Evolutionary conservation across 2,113 vertebrate species (phyloP).

Genomic region (Oriolus oriolus): DNA sequence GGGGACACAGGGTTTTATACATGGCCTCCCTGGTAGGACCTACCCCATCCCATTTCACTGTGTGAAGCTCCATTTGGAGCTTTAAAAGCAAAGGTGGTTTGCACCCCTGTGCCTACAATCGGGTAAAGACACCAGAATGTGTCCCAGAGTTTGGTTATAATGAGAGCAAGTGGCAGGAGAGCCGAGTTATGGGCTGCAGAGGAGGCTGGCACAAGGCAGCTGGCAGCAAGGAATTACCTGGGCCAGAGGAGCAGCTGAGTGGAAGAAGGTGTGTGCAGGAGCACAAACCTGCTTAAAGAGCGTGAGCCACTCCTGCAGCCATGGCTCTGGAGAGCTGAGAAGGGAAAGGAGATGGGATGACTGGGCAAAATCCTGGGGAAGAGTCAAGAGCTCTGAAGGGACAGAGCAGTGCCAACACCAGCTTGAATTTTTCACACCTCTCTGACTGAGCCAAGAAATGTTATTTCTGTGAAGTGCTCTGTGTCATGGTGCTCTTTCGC

Average conservation of each 20-base stretch:
- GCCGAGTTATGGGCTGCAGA: neutral
- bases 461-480: neutral
- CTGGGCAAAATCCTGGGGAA: neutral
- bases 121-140: neutral
- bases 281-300: neutral
- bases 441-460: neutral
- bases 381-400: neutral
- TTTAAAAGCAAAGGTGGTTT: neutral
- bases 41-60: neutral
- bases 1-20: neutral
- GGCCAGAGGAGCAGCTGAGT: neutral
- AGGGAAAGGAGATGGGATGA: neutral
- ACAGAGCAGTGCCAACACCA: neutral
- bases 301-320: neutral
- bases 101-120: neutral
- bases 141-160: neutral
- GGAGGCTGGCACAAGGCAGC: neutral
- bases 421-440: neutral
- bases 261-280: neutral
- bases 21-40: accelerated
- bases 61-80: neutral
- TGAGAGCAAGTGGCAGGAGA: neutral
- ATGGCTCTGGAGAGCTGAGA: neutral
- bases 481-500: neutral
- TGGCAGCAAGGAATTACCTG: neutral